Evolutionary conservation across 2,113 vertebrate genomes (phyloP).

Genomic region (Circaetus gallicus): DNA sequence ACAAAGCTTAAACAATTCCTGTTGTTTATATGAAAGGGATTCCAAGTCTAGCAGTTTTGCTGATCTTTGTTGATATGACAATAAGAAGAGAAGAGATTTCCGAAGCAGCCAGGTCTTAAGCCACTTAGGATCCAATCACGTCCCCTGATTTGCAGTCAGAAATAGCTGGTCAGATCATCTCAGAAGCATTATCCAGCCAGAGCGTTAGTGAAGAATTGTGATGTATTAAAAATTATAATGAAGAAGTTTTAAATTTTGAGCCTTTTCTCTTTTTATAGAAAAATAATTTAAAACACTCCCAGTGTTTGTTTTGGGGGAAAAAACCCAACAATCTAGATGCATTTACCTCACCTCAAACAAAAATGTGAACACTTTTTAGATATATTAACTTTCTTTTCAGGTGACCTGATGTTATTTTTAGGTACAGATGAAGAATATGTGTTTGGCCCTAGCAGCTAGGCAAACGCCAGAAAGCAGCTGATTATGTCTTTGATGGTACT

Average conservation of each 20-base stretch:
- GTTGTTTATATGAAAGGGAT: slow-evolving; percentile 15
- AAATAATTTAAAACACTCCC: neutral
- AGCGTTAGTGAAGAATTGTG: neutral
- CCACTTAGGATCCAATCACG: slow-evolving; percentile 5
- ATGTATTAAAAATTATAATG: neutral
- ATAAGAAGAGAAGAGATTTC: neutral
- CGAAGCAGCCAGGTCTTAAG: neutral
- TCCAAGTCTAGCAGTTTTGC: neutral
- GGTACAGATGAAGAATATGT: neutral
- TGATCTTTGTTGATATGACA: slow-evolving; percentile 27
- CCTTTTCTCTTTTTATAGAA: neutral
- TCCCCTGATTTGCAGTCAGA: neutral
- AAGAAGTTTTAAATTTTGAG: neutral
- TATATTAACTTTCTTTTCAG: neutral
- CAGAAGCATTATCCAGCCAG: neutral
- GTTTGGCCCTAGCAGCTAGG: neutral
- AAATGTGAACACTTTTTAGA: neutral
- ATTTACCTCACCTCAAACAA: neutral
- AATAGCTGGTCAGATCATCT: neutral
- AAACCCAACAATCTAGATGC: rapidly evolving
- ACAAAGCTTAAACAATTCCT: neutral
- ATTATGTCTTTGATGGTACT: slow-evolving; percentile 22
- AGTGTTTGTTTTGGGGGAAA: rapidly evolving
- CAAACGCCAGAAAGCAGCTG: neutral
- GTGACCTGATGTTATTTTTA: neutral